Evolutionary conservation across 2,797 vertebrate genomes (phyloP).

Genomic region (Cichlasoma orientale): DNA sequence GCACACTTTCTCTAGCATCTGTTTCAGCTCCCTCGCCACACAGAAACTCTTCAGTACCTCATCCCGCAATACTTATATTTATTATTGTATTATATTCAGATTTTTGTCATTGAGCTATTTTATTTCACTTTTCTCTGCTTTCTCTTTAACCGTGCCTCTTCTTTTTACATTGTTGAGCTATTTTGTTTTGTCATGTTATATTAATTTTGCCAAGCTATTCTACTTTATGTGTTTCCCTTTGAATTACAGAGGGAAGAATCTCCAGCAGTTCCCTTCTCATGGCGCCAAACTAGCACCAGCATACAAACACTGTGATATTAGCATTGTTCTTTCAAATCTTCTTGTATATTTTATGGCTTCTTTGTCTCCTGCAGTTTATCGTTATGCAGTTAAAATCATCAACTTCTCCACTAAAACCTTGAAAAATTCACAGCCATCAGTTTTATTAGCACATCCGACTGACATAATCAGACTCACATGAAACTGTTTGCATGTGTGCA

Average conservation of each 20-base stretch:
- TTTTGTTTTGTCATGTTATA: background rate
- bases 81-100: too few species aligned
- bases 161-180: background rate
- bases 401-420: background rate
- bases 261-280: background rate
- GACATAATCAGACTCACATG: background rate
- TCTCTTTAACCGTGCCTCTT: background rate
- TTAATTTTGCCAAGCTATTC: too few species aligned
- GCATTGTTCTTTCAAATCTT: background rate
- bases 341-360: background rate
- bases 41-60: background rate
- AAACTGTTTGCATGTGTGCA: background rate
- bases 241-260: background rate
- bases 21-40: background rate
- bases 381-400: background rate
- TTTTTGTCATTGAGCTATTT: background rate
- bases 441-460: background rate
- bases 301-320: background rate
- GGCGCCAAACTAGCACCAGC: background rate
- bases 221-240: too few species aligned
- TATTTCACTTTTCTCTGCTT: background rate
- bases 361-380: background rate
- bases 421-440: background rate
- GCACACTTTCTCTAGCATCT: background rate
- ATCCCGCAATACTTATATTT: background rate